Percentiles rank a stretch among this genome's conserved stretches.
Conservation (phyloP, 2,888 invertebrate species). For the Drosophila pullipes region DNA sequence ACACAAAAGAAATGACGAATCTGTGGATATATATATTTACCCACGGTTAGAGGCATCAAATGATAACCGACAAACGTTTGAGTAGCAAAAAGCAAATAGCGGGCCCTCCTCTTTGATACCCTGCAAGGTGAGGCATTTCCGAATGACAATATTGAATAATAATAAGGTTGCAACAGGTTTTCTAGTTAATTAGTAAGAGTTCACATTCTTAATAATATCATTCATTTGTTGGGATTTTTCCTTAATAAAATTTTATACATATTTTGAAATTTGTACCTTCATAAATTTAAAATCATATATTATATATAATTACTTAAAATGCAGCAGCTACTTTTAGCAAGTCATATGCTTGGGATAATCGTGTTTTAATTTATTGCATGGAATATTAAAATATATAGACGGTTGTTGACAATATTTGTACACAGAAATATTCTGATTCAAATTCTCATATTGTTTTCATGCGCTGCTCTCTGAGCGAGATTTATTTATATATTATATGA, state of each 20-base stretch:
- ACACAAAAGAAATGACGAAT: constrained; percentile 35
- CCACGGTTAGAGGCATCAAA: constrained; percentile 26
- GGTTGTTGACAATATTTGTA: not conserved
- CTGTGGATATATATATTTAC: constrained; percentile 19
- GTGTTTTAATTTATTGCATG: not conserved
- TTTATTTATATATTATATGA: not conserved
- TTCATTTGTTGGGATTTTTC: not conserved
- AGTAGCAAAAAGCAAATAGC: constrained; percentile 1
- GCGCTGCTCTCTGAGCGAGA: not conserved
- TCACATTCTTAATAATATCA: not conserved
- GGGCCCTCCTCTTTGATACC: constrained; percentile 15
- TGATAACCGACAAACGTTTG: constrained; percentile 34
- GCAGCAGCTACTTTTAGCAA: constrained; percentile 13
- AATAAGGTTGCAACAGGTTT: not conserved
- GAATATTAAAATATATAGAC: not conserved
- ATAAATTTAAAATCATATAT: constrained; percentile 13
- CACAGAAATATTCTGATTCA: not conserved
- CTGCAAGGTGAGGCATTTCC: not conserved
- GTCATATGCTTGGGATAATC: not conserved
- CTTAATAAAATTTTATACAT: not conserved
- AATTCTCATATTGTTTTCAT: not conserved
- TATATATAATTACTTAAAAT: not conserved
- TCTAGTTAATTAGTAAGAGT: not conserved
- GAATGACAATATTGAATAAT: not conserved
- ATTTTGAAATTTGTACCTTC: not conserved